A percentile compares a stretch with the other conserved stretches of the same genome.
Conservation (phyloP, 2,888 invertebrate species). For the Heliothis peltigera region DNA sequence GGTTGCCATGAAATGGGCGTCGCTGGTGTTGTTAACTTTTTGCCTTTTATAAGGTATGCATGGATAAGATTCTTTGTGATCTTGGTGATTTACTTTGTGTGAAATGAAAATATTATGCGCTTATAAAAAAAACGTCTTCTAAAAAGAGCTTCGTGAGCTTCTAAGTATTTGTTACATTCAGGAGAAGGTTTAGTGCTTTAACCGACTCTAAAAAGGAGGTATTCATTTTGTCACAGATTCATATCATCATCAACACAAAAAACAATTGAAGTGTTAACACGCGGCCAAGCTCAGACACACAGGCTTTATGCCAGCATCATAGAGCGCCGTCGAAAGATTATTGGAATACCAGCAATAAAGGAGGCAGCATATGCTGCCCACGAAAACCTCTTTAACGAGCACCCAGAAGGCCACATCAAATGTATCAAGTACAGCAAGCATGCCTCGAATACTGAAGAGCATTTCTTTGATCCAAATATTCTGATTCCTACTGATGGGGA, state of each 20-base stretch:
- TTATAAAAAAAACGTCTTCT: too few species aligned
- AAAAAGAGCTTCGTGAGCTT: too few species aligned
- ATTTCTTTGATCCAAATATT: constrained; percentile 83
- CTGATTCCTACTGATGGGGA: constrained; percentile 82
- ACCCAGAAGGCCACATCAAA: constrained; percentile 82
- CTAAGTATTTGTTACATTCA: too few species aligned
- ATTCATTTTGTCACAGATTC: too few species aligned
- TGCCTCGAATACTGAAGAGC: constrained; percentile 73
- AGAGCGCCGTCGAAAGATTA: constrained; percentile 85
- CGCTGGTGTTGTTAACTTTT: constrained; percentile 95
- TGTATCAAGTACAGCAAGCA: constrained; percentile 84
- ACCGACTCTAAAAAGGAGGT: too few species aligned
- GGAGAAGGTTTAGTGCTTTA: too few species aligned
- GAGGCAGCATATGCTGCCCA: constrained; percentile 77
- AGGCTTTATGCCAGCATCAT: constrained; percentile 92
- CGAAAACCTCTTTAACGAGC: constrained; percentile 74
- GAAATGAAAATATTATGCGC: too few species aligned
- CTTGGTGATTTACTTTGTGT: not conserved
- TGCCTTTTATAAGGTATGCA: constrained; percentile 93
- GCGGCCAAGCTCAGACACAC: constrained; percentile 93
- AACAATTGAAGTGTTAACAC: constrained; percentile 91
- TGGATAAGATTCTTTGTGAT: not conserved
- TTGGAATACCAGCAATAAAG: constrained; percentile 72
- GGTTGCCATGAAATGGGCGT: constrained; percentile 95
- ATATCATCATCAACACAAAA: constrained; percentile 91